Base-by-base conservation (phyloP, 2,797 vertebrate genomes). In the Dallia pectoralis region DNA sequence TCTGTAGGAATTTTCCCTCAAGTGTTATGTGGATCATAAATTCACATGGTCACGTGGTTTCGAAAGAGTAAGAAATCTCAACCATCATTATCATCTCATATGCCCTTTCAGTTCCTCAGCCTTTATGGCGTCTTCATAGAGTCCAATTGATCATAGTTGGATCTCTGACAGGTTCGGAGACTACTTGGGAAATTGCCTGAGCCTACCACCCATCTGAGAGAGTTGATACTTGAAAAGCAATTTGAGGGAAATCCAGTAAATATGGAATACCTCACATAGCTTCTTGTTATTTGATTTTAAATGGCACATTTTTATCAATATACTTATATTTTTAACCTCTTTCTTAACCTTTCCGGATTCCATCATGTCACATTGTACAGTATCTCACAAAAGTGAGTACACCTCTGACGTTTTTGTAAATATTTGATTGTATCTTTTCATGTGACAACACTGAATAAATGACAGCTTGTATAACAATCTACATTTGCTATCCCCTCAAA, bases 101-200 rank as follows among this genome's bases (percentile, higher is more conserved):
- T 84, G 85, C 87, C 49, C 74, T 77, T 79, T 80, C 77, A 56
- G 76, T 71, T 72, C 77, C 48, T 59, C 62, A 70, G 69, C 74
- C 85, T 84, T 88, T 81, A 67, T 64, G 19, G 77, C 69, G 74
- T 69, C 81, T 78, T 80, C 1, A 44, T 69, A 71, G 22, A 2
- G 6, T 18, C 78, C 79, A 79, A 77, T 84, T 85, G 82, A 89
- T 89, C 87, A 88, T 86, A 85, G 85, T 80, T 70, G 62, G 82
- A 48, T 5, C 73, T 81, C 68, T 85, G 83, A 82, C 85, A 78
- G 82, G 71, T 29, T 80, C 61, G 79, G 73, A 79, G 81, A 82
- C 74, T 79, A 83, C 76, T 78, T 76, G 69, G 74, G 48, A 73
- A 2, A 61, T 77, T 82, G 83, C 73, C 67, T 72, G 82, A 81